Evolutionary conservation across 1,140 invertebrate genomes (phyloP), one percentile per base, ranked within the genome.

Genomic region (Macrocentrus cingulum): DNA sequence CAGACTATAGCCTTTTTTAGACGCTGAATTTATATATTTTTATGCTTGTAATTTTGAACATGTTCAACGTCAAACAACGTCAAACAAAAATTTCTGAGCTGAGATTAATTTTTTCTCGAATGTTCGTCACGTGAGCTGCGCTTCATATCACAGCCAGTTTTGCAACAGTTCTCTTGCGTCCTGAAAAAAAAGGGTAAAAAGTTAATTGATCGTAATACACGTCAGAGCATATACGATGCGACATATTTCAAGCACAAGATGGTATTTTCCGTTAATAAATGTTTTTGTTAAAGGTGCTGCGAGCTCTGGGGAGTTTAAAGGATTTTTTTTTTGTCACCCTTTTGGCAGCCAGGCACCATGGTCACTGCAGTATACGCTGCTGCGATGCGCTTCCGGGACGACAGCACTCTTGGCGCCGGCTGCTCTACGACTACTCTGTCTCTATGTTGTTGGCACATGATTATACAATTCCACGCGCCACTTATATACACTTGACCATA

Each of bases 31-130:
- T n/a, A n/a, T n/a, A n/a, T n/a, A n/a, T n/a, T n/a, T n/a, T n/a
- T n/a, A n/a, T n/a, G n/a, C n/a, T n/a, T n/a, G n/a, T n/a, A n/a
- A n/a, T n/a, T n/a, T n/a, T n/a, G n/a, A n/a, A n/a, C n/a, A n/a
- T n/a, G n/a, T n/a, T n/a, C n/a, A n/a, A n/a, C n/a, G n/a, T n/a
- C n/a, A n/a, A n/a, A n/a, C n/a, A n/a, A n/a, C 9, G 25, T 29
- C 9, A 9, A 29, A 29, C 4, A 29, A 29, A 29, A 29, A 4
- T 5, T 39, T n/a, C 8, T 39, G 8, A n/a, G 8, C 13, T 39
- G 8, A 39, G 36, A 39, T n/a, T 39, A n/a, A 39, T 39, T 29
- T 29, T 39, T 39, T 39, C 11, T 39, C 11, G 36, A 39, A 39
- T 11, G 36, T 3, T 39, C 36, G 11, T 39, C 36, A 39, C 36